A percentile compares a stretch with the other conserved stretches of the same genome.
Evolutionary conservation across 1,140 invertebrate genomes (phyloP).

Genomic region (Amyelois transitella): DNA sequence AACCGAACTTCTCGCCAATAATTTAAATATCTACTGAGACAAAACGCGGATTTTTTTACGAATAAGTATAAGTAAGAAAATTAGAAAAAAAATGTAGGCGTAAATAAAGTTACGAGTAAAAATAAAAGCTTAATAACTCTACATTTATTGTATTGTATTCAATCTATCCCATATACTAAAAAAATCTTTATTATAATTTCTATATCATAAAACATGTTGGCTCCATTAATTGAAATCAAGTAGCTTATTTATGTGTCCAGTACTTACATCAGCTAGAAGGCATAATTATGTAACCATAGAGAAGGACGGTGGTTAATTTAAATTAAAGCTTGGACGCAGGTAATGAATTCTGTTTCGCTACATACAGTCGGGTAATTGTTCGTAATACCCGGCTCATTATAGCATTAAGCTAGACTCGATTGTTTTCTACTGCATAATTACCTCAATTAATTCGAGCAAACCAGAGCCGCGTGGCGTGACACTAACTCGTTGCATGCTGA

Average conservation of each 20-base stretch:
- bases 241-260: not conserved
- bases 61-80: no score
- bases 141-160: no score
- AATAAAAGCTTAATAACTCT: no score
- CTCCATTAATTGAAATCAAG: not conserved
- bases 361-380: slow-evolving; percentile 36
- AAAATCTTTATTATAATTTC: no score
- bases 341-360: slow-evolving; percentile 43
- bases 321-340: slow-evolving; percentile 19
- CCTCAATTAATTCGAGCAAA: slow-evolving; percentile 64
- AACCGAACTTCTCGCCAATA: no score
- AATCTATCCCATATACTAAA: no score
- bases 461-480: slow-evolving; percentile 45
- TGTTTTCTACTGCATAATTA: slow-evolving; percentile 65
- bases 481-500: slow-evolving; percentile 36
- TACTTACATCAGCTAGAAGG: not conserved
- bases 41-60: no score
- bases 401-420: slow-evolving; percentile 52
- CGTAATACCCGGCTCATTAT: slow-evolving; percentile 51
- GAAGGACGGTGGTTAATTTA: slow-evolving; percentile 13
- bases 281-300: slow-evolving; percentile 9
- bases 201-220: no score
- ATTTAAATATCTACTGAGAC: no score
- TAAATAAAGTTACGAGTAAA: no score
- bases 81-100: no score